Base-by-base conservation (phyloP, 2,888 invertebrate species). In the Tetranychus piercei region DNA sequence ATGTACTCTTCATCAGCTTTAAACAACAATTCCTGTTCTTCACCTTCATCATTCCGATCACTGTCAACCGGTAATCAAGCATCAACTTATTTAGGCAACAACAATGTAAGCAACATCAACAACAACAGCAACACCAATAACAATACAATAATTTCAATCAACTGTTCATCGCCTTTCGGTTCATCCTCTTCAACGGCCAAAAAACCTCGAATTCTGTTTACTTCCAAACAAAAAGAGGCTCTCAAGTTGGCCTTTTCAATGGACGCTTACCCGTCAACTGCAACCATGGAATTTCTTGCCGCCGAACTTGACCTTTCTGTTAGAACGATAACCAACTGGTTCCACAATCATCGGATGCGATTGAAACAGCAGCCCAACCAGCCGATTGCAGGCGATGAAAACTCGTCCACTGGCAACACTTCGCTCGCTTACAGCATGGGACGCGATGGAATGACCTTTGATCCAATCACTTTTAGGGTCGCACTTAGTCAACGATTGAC, bases 271-370 rank as follows among this genome's bases (percentile, higher is more conserved):
- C 99, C 99, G 0, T 94, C 93, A 82, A 91, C 94, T 81, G 90
- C 91, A 43, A 94, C 94, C 76, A 94, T 97, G 78, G 96, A 97
- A 82, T 94, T 94, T 81, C 72, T 72, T 76, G 94, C 96, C 45
- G 87, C 88, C 45, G 94, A 95, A 83, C 85, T 99, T 75, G 90
- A 89, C 9, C 86, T 99, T 67, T 92, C 94, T 7, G 90, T 94
- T 73, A 87, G 97, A 79, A 97, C 97, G 74, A 96, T 99, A 80
- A 95, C 95, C 77, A 99, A 99, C 84, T 99, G 99, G 99, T 99
- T 99, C 86, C 97, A 99, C 86, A 99, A 99, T 83, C 96, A 99
- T 82, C 88, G 99, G 80, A 99, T 99, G 94, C 87, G 99, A 77
- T 87, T 94, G 81, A 96, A 96, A 84, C 92, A 92, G 65, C 44